phyloP scores from a whole-genome alignment of 2,797 vertebrate species.

The Mus spretus region DNA sequence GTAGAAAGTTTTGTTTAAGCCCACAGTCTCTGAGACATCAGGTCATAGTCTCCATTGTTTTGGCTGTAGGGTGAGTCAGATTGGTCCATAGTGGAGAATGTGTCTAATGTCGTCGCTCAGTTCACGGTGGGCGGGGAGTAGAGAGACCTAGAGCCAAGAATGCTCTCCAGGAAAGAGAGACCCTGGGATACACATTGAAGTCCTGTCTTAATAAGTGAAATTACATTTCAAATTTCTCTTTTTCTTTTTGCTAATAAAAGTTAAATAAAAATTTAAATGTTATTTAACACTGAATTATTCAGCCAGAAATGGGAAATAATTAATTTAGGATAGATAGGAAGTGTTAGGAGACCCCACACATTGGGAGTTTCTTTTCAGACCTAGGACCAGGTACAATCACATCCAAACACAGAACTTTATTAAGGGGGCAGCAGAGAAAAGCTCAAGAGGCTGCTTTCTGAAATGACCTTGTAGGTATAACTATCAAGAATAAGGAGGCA shows the following conservation, averaged over 20 bases:
- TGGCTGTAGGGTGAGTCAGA: neutral
- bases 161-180: neutral
- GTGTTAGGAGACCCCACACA: neutral
- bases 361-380: neutral
- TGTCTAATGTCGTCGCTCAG: no score
- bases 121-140: neutral
- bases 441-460: neutral
- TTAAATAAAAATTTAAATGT: slow-evolving; percentile 19
- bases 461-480: neutral
- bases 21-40: neutral
- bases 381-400: neutral
- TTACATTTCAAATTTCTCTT: neutral
- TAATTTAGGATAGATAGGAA: neutral
- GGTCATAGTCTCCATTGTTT: neutral
- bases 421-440: neutral
- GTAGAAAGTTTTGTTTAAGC: neutral
- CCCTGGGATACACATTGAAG: neutral
- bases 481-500: neutral
- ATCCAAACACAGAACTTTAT: neutral
- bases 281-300: slow-evolving; percentile 32
- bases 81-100: neutral
- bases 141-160: neutral
- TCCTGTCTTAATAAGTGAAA: slow-evolving; percentile 75
- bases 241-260: slow-evolving; percentile 70
- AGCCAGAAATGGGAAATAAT: slow-evolving; percentile 29